Evolutionary conservation across 30 jellyfish, hydroid and myxozoan genomes (phyloP).

Genomic region (Hydractinia symbiolongicarpus): DNA sequence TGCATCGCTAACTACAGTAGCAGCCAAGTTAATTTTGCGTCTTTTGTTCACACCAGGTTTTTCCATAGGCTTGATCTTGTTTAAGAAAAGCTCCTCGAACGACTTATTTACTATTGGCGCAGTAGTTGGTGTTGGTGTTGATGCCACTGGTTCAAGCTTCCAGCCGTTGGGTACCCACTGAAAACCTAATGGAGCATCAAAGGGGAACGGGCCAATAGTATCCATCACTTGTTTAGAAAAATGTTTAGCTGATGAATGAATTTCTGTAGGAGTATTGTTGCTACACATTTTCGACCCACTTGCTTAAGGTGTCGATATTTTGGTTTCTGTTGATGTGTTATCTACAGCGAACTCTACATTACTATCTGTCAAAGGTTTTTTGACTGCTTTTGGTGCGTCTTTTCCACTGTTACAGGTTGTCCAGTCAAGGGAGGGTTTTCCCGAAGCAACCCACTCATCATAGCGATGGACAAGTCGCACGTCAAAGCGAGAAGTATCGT

Average conservation of each 20-base stretch:
- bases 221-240: not conserved
- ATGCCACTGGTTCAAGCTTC: not conserved
- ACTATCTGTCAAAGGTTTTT: not conserved
- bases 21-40: conserved; percentile 16
- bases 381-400: conserved; percentile 17
- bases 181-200: conserved; percentile 6
- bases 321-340: not conserved
- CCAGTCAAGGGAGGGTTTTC: conserved; percentile 11
- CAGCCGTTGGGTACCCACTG: conserved; percentile 6
- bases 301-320: too few species aligned
- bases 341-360: not conserved
- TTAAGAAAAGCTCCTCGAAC: conserved; percentile 19
- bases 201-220: not conserved
- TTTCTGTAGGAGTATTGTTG: too few species aligned
- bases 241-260: not conserved
- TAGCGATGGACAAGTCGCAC: conserved; percentile 17
- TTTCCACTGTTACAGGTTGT: conserved; percentile 1
- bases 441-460: conserved; percentile 33
- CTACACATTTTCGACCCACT: too few species aligned
- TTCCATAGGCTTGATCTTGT: conserved; percentile 5
- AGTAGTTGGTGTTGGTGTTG: not conserved
- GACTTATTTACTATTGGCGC: not conserved
- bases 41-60: not conserved
- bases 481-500: conserved; percentile 24
- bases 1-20: conserved; percentile 20